phyloP scores from a whole-genome alignment of 2,888 invertebrate genomes.

The Dasypolia templi region DNA sequence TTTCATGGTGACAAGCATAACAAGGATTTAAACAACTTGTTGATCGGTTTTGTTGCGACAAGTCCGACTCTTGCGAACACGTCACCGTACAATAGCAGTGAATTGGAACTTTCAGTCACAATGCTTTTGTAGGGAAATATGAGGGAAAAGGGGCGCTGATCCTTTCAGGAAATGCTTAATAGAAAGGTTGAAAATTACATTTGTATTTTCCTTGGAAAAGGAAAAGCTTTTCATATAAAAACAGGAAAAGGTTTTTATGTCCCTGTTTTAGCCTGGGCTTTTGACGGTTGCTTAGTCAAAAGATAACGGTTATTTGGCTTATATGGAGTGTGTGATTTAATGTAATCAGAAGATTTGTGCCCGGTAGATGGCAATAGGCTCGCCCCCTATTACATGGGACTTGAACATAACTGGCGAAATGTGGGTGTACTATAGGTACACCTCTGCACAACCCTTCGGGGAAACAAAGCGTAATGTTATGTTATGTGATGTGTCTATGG shows the following conservation, averaged over 20 bases:
- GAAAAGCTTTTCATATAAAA: conserved; percentile 26
- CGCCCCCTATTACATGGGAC: too few species aligned
- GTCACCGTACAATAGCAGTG: conserved; percentile 76
- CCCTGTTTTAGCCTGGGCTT: neutral
- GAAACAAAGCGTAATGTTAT: too few species aligned
- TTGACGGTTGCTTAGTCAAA: neutral
- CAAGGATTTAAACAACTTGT: conserved; percentile 82
- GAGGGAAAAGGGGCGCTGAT: conserved; percentile 60
- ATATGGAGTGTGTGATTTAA: neutral
- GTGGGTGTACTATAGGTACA: too few species aligned
- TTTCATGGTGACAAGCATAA: conserved; percentile 74
- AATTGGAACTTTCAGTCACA: conserved; percentile 71
- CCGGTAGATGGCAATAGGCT: too few species aligned
- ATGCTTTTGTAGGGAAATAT: conserved; percentile 61
- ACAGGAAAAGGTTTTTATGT: conserved; percentile 24
- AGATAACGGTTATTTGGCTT: neutral
- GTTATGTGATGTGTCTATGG: too few species aligned
- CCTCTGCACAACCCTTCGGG: too few species aligned
- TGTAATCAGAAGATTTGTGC: too few species aligned
- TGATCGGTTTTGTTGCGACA: conserved; percentile 81
- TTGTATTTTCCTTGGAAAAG: conserved; percentile 45
- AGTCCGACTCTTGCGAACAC: conserved; percentile 78
- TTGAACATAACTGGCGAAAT: too few species aligned
- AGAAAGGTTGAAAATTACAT: conserved; percentile 36
- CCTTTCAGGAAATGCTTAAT: conserved; percentile 44